Conservation (phyloP, 2,797 vertebrate species). For the Oryzias dopingdopingensis region DNA sequence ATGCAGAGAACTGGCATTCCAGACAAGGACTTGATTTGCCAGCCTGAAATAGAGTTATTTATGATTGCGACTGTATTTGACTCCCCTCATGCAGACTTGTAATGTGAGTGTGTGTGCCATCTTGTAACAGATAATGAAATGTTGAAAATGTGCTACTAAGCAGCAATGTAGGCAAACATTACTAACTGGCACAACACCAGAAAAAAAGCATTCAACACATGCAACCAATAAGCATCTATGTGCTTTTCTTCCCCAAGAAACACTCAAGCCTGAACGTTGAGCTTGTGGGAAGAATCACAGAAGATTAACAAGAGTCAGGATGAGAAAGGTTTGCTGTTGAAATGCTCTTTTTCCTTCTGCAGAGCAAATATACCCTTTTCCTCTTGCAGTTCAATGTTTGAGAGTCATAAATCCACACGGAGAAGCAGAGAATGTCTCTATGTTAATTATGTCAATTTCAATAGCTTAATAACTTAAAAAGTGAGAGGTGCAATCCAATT, state of each 20-base stretch:
- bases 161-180: constrained; percentile 55
- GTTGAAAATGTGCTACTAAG: constrained; percentile 37
- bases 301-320: neutral
- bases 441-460: constrained; percentile 78
- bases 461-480: constrained; percentile 72
- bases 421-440: constrained; percentile 60
- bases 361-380: constrained; percentile 27
- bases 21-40: constrained; percentile 57
- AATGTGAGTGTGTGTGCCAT: constrained; percentile 28
- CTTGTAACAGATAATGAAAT: constrained; percentile 53
- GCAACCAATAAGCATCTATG: constrained; percentile 17
- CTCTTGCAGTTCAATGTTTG: constrained; percentile 46
- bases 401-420: constrained; percentile 59
- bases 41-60: constrained; percentile 51
- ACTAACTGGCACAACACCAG: constrained; percentile 47
- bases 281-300: constrained; percentile 6
- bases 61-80: constrained; percentile 51
- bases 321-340: too few relatives aligned
- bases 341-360: constrained; percentile 5
- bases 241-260: constrained; percentile 8
- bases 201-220: constrained; percentile 24
- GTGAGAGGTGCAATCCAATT: constrained; percentile 75
- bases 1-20: constrained; percentile 59
- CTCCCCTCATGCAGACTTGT: constrained; percentile 31
- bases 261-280: constrained; percentile 8